These are phyloP conservation scores for Eulemur mongoz DNA, from an alignment of 2,797 vertebrate species.

Conservation along the genomic window DNA sequence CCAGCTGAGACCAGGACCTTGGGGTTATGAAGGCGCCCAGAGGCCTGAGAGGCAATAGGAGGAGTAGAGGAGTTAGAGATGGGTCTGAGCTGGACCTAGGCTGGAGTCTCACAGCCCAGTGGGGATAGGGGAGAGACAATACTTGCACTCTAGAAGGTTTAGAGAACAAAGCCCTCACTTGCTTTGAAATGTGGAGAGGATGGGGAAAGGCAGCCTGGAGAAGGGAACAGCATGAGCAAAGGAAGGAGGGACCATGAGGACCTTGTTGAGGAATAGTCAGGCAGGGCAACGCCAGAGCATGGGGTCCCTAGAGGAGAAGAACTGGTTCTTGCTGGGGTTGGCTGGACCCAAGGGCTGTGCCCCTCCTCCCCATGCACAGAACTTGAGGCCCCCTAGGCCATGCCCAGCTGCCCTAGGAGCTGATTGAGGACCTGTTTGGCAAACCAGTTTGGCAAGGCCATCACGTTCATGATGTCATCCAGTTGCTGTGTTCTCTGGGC, in stretches of 20 bases:
- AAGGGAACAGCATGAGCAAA: neutral
- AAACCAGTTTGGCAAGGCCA: conserved; percentile 71
- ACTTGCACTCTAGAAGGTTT: neutral
- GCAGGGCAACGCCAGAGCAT: neutral
- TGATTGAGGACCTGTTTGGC: conserved; percentile 29
- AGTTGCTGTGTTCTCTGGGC: conserved; percentile 24
- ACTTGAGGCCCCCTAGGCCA: neutral
- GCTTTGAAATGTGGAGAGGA: neutral
- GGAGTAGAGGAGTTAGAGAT: neutral
- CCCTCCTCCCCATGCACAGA: neutral
- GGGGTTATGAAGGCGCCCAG: neutral
- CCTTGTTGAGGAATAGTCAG: neutral
- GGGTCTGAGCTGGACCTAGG: neutral
- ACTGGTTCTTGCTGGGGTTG: neutral
- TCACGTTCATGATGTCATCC: conserved; percentile 48
- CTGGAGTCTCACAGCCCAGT: neutral
- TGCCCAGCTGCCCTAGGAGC: neutral
- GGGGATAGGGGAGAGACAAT: neutral
- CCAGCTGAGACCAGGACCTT: neutral
- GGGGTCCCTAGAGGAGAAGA: neutral
- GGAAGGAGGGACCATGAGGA: neutral
- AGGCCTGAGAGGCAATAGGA: neutral
- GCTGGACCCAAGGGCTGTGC: neutral
- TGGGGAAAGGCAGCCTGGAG: neutral
- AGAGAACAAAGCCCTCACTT: neutral